These are phyloP conservation scores for Gallinago undulata DNA, from an alignment of 2,113 vertebrate species.

Conservation along the genomic window DNA sequence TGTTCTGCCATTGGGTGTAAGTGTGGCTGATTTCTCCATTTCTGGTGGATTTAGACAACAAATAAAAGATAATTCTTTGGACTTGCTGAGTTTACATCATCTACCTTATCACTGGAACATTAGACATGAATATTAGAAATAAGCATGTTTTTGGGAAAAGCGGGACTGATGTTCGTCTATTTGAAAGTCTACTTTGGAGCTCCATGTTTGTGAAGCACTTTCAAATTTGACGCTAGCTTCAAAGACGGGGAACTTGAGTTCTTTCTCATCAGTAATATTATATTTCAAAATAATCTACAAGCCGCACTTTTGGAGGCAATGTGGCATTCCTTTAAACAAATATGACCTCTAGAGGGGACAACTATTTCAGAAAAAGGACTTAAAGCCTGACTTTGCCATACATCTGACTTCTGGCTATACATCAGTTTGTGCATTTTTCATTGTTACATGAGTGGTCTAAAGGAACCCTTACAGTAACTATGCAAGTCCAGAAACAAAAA, in stretches of 20 bases:
- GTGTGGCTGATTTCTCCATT: not conserved
- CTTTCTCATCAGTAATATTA: not conserved
- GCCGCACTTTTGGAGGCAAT: not conserved
- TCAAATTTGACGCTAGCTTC: not conserved
- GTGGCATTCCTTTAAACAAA: not conserved
- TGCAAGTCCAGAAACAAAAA: not conserved
- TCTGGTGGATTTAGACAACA: not conserved
- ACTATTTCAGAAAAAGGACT: not conserved
- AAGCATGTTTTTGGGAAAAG: not conserved
- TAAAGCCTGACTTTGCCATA: not conserved
- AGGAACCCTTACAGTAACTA: not conserved
- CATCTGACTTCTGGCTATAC: not conserved
- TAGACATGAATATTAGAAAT: not conserved
- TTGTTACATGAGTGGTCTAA: not conserved
- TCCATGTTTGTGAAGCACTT: not conserved
- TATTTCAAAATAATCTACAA: not conserved
- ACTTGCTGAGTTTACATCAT: not conserved
- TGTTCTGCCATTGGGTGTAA: not conserved
- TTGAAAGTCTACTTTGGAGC: not conserved
- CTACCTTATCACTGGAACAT: not conserved
- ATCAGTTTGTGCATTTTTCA: not conserved
- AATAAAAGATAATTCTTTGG: not conserved
- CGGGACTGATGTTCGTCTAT: not conserved
- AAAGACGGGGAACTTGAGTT: not conserved
- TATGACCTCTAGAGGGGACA: not conserved